Conservation (phyloP, 2,797 vertebrate genomes). For the Coccyzus lansbergi region DNA sequence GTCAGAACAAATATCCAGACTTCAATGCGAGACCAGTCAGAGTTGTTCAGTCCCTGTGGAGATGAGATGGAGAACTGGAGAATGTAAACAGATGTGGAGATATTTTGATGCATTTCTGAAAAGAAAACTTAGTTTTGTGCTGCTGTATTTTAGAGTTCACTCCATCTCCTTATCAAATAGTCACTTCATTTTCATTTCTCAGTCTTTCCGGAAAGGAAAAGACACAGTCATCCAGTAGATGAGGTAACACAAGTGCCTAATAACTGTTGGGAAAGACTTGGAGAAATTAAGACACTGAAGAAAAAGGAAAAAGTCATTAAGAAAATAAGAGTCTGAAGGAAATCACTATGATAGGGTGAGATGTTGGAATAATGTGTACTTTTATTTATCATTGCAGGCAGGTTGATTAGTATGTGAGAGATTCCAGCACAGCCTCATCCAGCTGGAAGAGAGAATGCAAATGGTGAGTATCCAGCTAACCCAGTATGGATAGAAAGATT, state of each 20-base stretch:
- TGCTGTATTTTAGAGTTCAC: constrained; percentile 31
- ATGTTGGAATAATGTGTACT: neutral
- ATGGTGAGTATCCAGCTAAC: neutral
- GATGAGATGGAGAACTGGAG: constrained; percentile 35
- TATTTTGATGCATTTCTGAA: constrained; percentile 48
- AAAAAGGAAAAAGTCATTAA: neutral
- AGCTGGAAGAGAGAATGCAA: constrained; percentile 2
- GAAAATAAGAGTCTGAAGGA: constrained; percentile 6
- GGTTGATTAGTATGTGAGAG: constrained; percentile 3
- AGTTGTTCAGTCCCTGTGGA: constrained; percentile 23
- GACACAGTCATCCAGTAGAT: neutral
- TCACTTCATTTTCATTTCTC: constrained; percentile 50
- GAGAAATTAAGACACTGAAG: neutral
- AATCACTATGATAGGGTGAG: neutral
- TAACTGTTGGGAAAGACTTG: neutral
- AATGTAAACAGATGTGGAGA: constrained; percentile 61
- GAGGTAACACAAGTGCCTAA: neutral
- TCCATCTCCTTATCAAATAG: constrained; percentile 39
- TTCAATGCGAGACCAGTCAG: constrained; percentile 5
- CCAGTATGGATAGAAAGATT: neutral
- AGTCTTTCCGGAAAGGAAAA: constrained; percentile 35
- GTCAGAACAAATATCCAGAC: constrained; percentile 60
- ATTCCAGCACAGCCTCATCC: constrained; percentile 10
- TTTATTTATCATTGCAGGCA: constrained; percentile 3
- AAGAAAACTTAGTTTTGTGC: neutral